phyloP scores from a whole-genome alignment of 2,113 vertebrate species.

The Strix aluco region DNA sequence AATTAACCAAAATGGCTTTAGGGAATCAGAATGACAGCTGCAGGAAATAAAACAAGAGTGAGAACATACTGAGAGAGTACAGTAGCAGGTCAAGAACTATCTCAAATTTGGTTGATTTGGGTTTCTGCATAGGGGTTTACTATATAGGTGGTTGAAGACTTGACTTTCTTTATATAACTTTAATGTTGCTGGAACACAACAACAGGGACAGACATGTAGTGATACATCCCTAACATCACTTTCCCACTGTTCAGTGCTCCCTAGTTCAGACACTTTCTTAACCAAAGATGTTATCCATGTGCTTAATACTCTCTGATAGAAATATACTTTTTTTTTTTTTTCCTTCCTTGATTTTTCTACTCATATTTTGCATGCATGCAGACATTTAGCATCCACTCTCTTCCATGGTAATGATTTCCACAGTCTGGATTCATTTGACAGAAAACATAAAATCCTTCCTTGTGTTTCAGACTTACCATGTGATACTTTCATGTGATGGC shows the following conservation, averaged over 20 bases:
- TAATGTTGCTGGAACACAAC: not conserved
- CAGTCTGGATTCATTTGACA: not conserved
- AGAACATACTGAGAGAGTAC: not conserved
- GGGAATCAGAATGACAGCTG: constrained; percentile 36
- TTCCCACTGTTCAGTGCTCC: not conserved
- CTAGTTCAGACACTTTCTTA: not conserved
- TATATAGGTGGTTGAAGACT: not conserved
- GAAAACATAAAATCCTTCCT: not conserved
- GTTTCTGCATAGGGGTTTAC: not conserved
- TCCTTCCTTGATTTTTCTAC: not conserved
- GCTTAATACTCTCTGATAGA: not conserved
- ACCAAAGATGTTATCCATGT: not conserved
- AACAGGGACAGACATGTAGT: not conserved
- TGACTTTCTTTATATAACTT: not conserved
- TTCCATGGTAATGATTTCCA: not conserved
- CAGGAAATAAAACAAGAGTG: not conserved
- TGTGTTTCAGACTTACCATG: not conserved
- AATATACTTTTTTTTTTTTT: not conserved
- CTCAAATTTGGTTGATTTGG: not conserved
- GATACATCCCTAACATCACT: not conserved
- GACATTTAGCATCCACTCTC: not conserved
- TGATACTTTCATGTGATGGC: not conserved
- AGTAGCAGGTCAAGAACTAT: not conserved
- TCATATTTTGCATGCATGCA: not conserved
- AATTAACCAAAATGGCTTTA: constrained; percentile 28